These are phyloP conservation scores for Trochalopteron elliotii DNA, from an alignment of 2,113 vertebrate genomes.

Conservation along the genomic window DNA sequence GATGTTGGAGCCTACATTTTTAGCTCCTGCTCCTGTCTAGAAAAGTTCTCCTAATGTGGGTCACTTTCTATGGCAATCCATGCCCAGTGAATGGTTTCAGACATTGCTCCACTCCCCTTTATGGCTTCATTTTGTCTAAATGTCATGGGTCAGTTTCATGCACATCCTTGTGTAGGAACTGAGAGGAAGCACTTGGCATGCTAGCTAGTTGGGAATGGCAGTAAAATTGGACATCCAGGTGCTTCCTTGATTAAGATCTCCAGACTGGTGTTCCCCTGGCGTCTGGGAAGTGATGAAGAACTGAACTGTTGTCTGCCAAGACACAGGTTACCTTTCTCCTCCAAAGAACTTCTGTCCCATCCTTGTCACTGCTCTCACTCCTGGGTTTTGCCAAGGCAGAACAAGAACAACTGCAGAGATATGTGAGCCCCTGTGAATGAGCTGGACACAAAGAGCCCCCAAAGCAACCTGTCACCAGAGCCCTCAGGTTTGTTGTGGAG, in stretches of 20 bases:
- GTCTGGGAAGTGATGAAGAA: not conserved
- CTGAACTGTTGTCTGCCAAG: not conserved
- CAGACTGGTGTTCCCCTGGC: not conserved
- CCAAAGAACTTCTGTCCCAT: not conserved
- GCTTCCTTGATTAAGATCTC: constrained; percentile 33
- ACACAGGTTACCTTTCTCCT: not conserved
- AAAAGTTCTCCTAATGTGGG: not conserved
- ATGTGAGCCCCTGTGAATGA: fast-evolving
- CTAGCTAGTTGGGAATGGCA: not conserved
- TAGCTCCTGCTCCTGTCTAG: not conserved
- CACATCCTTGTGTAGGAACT: not conserved
- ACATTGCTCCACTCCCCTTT: not conserved
- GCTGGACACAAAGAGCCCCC: not conserved
- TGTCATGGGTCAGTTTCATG: not conserved
- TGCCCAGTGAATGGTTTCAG: not conserved
- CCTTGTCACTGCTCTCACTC: not conserved
- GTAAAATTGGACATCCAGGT: not conserved
- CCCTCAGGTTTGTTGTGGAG: fast-evolving
- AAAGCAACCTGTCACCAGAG: not conserved
- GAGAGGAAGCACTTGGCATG: not conserved
- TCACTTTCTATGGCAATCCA: not conserved
- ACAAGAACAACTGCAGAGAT: fast-evolving
- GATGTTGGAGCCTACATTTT: not conserved
- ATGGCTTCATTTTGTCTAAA: not conserved
- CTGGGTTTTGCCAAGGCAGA: not conserved